Evolutionary conservation across 2,888 invertebrate species (phyloP).

Genomic region (Amphipyra berbera): DNA sequence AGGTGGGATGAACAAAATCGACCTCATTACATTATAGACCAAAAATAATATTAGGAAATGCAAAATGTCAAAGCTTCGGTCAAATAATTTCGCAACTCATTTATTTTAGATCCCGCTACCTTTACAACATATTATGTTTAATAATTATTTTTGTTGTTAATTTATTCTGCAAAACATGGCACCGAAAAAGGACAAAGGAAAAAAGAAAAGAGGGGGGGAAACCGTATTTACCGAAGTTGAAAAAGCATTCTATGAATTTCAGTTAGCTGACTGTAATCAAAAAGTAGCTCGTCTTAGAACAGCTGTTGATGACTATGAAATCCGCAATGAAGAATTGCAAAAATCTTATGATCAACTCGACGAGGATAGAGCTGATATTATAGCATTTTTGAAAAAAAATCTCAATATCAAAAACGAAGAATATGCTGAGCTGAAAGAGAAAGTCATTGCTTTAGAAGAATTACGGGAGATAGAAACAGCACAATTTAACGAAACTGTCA

Average conservation of each 20-base stretch:
- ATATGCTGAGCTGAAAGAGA: slow-evolving; percentile 91
- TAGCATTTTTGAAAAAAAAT: slow-evolving; percentile 94
- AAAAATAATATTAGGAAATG: not conserved
- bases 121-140: slow-evolving; percentile 5
- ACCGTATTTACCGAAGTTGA: slow-evolving; percentile 92
- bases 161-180: slow-evolving; percentile 69
- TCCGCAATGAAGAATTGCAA: slow-evolving; percentile 91
- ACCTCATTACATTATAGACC: not conserved
- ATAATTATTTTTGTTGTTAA: slow-evolving; percentile 11
- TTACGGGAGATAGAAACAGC: slow-evolving; percentile 91
- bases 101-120: slow-evolving; percentile 13
- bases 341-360: slow-evolving; percentile 92
- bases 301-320: slow-evolving; percentile 92
- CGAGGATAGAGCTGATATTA: slow-evolving; percentile 95
- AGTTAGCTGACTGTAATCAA: slow-evolving; percentile 94
- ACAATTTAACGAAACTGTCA: slow-evolving; percentile 91
- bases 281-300: slow-evolving; percentile 93
- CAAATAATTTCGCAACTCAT: no score
- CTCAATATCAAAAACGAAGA: slow-evolving; percentile 92
- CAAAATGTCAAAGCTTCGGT: slow-evolving; percentile 4
- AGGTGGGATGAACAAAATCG: no score
- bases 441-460: slow-evolving; percentile 93
- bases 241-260: slow-evolving; percentile 94
- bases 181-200: slow-evolving; percentile 80
- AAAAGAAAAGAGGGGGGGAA: slow-evolving; percentile 72